These are phyloP conservation scores for Cheilosia grossa DNA, from an alignment of 2,888 invertebrate genomes.

Conservation along the genomic window DNA sequence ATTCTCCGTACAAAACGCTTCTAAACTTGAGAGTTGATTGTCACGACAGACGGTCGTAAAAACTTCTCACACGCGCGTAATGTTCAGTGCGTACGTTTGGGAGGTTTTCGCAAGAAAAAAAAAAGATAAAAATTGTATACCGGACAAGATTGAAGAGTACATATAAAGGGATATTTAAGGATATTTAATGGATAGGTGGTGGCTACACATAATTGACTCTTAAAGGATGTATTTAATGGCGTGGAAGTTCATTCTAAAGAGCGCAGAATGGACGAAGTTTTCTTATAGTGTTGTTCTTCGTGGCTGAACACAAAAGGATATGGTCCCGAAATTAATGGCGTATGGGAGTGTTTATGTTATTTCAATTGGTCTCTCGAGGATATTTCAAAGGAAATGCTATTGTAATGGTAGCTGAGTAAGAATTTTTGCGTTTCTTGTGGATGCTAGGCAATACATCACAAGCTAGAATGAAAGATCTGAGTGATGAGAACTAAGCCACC, in stretches of 20 bases:
- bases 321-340: slow-evolving; percentile 69
- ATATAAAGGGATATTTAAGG: slow-evolving; percentile 68
- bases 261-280: slow-evolving; percentile 26
- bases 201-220: slow-evolving; percentile 75
- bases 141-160: slow-evolving; percentile 21
- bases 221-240: slow-evolving; percentile 75
- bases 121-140: slow-evolving; percentile 6
- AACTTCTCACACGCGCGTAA: slow-evolving; percentile 64
- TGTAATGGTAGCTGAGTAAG: too few relatives aligned
- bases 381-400: slow-evolving; percentile 11
- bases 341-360: slow-evolving; percentile 72
- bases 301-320: slow-evolving; percentile 38
- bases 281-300: slow-evolving; percentile 27
- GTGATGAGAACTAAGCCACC: too few relatives aligned
- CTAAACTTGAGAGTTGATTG: slow-evolving; percentile 72
- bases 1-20: slow-evolving; percentile 30
- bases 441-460: too few relatives aligned
- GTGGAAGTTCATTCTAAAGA: slow-evolving; percentile 68
- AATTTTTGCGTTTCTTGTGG: background rate
- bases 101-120: background rate
- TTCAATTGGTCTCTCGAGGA: slow-evolving; percentile 61
- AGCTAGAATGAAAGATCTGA: too few relatives aligned
- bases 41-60: slow-evolving; percentile 73
- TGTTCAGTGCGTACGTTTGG: slow-evolving; percentile 5
- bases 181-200: slow-evolving; percentile 74